These are phyloP conservation scores for Melinaea marsaeus DNA, from an alignment of 2,888 invertebrate genomes.

Conservation along the genomic window DNA sequence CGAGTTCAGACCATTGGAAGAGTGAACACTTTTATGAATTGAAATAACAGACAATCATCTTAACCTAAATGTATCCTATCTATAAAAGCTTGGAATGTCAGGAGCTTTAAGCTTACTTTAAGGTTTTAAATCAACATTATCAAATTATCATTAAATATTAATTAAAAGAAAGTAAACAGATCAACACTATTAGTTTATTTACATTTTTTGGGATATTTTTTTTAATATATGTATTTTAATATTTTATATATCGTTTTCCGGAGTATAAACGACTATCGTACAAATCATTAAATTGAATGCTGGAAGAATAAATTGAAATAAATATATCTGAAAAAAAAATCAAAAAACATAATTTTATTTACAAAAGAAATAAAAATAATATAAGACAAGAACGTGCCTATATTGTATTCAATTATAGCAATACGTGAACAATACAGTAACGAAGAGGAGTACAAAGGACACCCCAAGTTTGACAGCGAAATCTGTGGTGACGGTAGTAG, in stretches of 20 bases:
- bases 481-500: slow-evolving; percentile 43
- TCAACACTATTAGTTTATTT: neutral
- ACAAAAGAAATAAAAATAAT: slow-evolving; percentile 11
- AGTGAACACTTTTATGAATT: slow-evolving; percentile 53
- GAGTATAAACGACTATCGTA: neutral
- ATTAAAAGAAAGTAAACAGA: neutral
- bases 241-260: neutral
- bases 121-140: neutral
- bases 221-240: neutral
- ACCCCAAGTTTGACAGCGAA: slow-evolving; percentile 34
- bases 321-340: slow-evolving; percentile 10
- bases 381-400: neutral
- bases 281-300: too few species aligned
- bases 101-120: slow-evolving; percentile 28
- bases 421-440: slow-evolving; percentile 35
- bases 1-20: slow-evolving; percentile 24
- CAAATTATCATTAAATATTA: neutral
- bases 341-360: slow-evolving; percentile 17
- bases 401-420: slow-evolving; percentile 25
- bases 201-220: neutral
- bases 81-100: slow-evolving; percentile 47
- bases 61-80: slow-evolving; percentile 45
- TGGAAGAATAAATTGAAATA: neutral
- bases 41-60: slow-evolving; percentile 50
- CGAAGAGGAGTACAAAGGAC: slow-evolving; percentile 38